Evolutionary conservation across 2,113 vertebrate species (phyloP).

Genomic region (Noturus placidus): DNA sequence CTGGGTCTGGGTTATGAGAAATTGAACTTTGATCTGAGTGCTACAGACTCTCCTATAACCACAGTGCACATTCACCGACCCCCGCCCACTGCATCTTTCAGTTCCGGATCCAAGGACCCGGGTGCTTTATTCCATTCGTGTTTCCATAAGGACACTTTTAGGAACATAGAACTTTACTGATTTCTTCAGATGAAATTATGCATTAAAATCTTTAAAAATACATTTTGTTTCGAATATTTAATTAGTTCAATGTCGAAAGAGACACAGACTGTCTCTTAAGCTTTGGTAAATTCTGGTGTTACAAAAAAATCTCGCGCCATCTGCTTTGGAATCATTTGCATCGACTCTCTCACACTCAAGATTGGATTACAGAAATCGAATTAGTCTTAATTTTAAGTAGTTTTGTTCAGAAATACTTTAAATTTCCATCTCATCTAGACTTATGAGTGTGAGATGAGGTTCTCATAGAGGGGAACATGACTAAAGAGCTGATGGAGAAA

Average conservation of each 20-base stretch:
- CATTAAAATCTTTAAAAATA: slow-evolving; percentile 45
- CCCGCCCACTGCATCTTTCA: not conserved
- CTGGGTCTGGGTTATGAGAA: slow-evolving; percentile 28
- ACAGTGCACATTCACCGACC: slow-evolving; percentile 20
- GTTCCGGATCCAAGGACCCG: not conserved
- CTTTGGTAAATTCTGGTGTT: slow-evolving; percentile 38
- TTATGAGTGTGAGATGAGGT: not conserved
- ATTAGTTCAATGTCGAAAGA: slow-evolving; percentile 26
- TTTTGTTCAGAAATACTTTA: not conserved
- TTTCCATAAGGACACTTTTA: slow-evolving; percentile 52
- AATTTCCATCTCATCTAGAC: not conserved
- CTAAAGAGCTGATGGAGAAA: not conserved
- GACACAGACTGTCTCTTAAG: slow-evolving; percentile 25
- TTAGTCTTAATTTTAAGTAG: not conserved
- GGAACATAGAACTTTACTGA: not conserved
- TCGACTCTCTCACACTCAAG: not conserved
- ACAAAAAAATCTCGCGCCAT: slow-evolving; percentile 47
- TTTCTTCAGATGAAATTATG: not conserved
- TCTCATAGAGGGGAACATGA: not conserved
- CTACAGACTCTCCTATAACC: slow-evolving; percentile 3
- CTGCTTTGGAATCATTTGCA: slow-evolving; percentile 32
- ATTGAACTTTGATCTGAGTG: not conserved
- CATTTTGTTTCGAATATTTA: not conserved
- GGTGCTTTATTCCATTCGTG: not conserved
- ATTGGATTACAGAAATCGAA: not conserved